phyloP scores from a whole-genome alignment of 2,888 invertebrate species.

The Clistopyga incitator region DNA sequence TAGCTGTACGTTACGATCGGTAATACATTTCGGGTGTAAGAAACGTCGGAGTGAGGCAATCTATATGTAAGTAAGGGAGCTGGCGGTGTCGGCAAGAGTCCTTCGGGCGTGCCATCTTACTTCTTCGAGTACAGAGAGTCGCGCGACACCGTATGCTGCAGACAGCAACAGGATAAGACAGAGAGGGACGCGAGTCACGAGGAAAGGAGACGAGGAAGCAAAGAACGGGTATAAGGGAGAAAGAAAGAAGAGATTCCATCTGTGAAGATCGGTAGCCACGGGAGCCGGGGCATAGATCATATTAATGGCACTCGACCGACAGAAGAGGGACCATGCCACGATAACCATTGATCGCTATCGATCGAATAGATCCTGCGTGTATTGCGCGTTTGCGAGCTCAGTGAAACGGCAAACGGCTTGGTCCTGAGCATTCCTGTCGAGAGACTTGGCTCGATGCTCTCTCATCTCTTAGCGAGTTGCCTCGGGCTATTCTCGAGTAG shows the following conservation, averaged over 20 bases:
- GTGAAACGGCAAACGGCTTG: conserved; percentile 33
- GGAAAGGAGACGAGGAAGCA: conserved; percentile 25
- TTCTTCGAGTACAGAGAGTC: conserved; percentile 35
- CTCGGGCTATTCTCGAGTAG: conserved; percentile 48
- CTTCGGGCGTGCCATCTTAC: conserved; percentile 58
- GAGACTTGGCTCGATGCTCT: conserved; percentile 5
- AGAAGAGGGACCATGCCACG: conserved; percentile 67
- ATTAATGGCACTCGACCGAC: conserved; percentile 79
- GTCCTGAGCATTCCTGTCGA: conserved; percentile 24
- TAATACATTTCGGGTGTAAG: conserved; percentile 77
- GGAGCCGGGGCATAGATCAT: conserved; percentile 82
- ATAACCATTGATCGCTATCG: conserved; percentile 73
- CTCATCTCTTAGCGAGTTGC: conserved; percentile 36
- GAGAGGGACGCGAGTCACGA: background rate
- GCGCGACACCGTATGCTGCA: conserved; percentile 29
- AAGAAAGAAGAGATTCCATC: conserved; percentile 71
- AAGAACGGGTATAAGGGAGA: conserved; percentile 20
- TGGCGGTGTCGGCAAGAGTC: conserved; percentile 50
- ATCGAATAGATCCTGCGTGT: conserved; percentile 68
- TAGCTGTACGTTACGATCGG: conserved; percentile 74
- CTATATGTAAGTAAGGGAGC: conserved; percentile 82
- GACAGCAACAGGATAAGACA: conserved; percentile 27
- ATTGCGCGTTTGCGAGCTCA: conserved; percentile 30
- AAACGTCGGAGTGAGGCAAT: conserved; percentile 77
- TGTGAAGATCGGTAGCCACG: conserved; percentile 79